Percentiles rank a stretch among this genome's conserved stretches.
Evolutionary conservation across 2,113 vertebrate species (phyloP).

Genomic region (Upupa epops): DNA sequence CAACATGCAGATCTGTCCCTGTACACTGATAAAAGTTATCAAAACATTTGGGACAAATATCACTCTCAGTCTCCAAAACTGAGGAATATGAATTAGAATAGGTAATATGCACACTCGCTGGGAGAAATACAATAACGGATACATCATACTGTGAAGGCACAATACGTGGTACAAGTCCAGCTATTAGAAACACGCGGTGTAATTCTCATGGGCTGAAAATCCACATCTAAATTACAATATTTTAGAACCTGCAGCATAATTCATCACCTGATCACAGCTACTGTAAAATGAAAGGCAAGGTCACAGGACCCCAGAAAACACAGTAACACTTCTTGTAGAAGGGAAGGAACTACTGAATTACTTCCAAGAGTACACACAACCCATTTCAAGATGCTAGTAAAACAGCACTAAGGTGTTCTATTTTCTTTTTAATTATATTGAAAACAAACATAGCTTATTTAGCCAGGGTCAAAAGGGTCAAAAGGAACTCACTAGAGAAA

Average conservation of each 20-base stretch:
- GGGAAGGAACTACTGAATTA: not conserved
- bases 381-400: not conserved
- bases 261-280: not conserved
- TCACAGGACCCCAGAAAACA: not conserved
- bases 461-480: not conserved
- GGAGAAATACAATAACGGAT: not conserved
- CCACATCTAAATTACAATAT: not conserved
- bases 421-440: not conserved
- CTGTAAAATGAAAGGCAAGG: not conserved
- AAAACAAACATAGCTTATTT: not conserved
- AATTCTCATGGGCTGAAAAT: not conserved
- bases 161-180: not conserved
- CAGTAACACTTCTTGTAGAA: fast-evolving
- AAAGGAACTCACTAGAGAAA: not conserved
- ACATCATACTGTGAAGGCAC: not conserved
- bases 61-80: fast-evolving
- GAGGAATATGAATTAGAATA: not conserved
- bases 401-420: not conserved
- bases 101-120: not conserved
- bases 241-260: not conserved
- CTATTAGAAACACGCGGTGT: not conserved
- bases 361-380: not conserved
- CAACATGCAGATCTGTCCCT: not conserved
- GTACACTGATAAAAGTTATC: not conserved
- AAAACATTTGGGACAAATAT: not conserved